Base-by-base conservation (phyloP, 2,113 vertebrate species). In the Struthidea cinerea region DNA sequence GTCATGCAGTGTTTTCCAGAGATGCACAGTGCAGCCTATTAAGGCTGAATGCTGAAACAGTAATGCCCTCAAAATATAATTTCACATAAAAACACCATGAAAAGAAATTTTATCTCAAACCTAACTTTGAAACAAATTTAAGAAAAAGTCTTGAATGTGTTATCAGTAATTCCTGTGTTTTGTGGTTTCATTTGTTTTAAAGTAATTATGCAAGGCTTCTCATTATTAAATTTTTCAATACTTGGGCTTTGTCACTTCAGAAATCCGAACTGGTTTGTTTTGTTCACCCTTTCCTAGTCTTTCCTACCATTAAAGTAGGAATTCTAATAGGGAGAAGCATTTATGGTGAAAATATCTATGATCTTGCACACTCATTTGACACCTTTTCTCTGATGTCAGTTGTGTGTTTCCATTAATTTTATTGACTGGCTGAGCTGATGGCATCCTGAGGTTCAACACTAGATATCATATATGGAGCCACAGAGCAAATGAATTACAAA, bases 101-200 rank as follows among this genome's bases (percentile, higher is more conserved):
- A 96, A 92, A 80, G 6, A 71, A 30, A 53, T 79, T 90, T 94
- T 80, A 69, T 90, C 46, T 73, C 83, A 84, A 96, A 95, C 69
- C 16, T 39, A 12, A 75, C 42, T 71, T 93, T 87, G 74, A 93
- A 94, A 76, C 24, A 65, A 37, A 56, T 90, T 89, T 65, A 79
- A 53, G 77, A 94, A 95, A 46, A 57, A 26, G 7, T 55, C 28
- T 81, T 77, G 79, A 49, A 70, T 89, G 42, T 60, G 37, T 89
- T 87, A 82, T 87, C 44, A 88, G 33, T 47, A 37, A 76, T 74
- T 55, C 33, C 32, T 93, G 24, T 86, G 73, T 80, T 81, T 94
- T 85, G 52, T 53, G 42, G 16, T 79, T 93, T 88, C 0, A 37
- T 89, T 87, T 60, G 13, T 93, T 90, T 94, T 61, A 57, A 95